These are phyloP conservation scores for Plebejus anna DNA, from an alignment of 2,888 invertebrate genomes.

Conservation along the genomic window DNA sequence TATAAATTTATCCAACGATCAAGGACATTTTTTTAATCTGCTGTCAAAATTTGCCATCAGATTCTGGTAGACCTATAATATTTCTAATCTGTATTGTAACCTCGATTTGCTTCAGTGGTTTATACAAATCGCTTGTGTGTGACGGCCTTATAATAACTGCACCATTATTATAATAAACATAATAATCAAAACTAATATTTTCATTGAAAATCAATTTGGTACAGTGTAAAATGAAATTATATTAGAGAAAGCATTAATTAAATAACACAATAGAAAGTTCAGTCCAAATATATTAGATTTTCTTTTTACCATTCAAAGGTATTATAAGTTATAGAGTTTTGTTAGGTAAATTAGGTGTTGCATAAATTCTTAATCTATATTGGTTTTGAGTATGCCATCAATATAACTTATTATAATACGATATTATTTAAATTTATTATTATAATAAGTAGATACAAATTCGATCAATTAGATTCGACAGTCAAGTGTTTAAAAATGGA, in stretches of 20 bases:
- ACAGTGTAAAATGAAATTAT: slow-evolving; percentile 33
- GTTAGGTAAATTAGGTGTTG: background rate
- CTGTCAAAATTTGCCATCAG: too few species aligned
- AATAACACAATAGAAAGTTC: slow-evolving; percentile 31
- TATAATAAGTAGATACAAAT: background rate
- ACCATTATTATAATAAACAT: background rate
- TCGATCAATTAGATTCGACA: slow-evolving; percentile 12
- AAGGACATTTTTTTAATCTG: too few species aligned
- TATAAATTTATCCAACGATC: too few species aligned
- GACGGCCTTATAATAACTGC: background rate
- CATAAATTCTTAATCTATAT: background rate
- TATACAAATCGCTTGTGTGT: background rate
- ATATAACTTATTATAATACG: background rate
- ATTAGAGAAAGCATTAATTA: slow-evolving; percentile 35
- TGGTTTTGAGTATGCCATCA: slow-evolving; percentile 14
- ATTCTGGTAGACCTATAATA: background rate
- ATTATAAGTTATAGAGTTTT: background rate
- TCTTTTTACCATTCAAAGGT: background rate
- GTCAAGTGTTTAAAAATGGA: slow-evolving; percentile 16
- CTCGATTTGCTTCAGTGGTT: background rate
- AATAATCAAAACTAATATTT: slow-evolving; percentile 10
- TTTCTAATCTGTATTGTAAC: background rate
- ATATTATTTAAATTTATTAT: background rate
- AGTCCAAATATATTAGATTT: slow-evolving; percentile 25
- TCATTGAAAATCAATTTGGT: slow-evolving; percentile 19